Evolutionary conservation across 2,888 invertebrate genomes (phyloP), one percentile per base, ranked within the genome.

Genomic region (Chrysodeixis includens): DNA sequence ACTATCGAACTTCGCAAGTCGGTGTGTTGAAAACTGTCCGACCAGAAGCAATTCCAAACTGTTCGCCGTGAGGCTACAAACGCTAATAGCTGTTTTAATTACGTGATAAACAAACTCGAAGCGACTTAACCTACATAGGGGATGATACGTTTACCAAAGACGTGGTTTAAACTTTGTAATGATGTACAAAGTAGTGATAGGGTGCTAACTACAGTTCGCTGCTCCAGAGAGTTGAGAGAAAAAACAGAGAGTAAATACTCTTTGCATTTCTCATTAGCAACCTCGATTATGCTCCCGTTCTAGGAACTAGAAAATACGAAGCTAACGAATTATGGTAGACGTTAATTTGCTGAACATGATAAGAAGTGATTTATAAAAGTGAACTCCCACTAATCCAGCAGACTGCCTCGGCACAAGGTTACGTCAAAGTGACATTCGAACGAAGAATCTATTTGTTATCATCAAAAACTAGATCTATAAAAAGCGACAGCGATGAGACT

Each of bases 101-200:
- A 67, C 62, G 51, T 73, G 73, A 35, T 60, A 60, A 73, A 77
- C 69, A 67, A 52, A 67, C 62, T 74, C 30, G 51, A 74, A 74
- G 62, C 40, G 40, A 22, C 52, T 61, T 78, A 67, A 73, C 74
- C 74, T 74, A 74, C 62, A 68, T 67, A 46, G 64, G 56, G 55
- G 69, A 69, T 72, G 69, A 75, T 72, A 69, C 64, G 65, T 60
- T 78, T 71, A 69, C 56, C 58, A 56, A 63, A 72, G 66, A 72
- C 69, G 61, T 58, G 69, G 69, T 71, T 81, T 62, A 71, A 81
- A 81, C 82, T 79, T 79, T 78, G 72, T 79, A 79, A 79, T 81
- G 66, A 72, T 65, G 79, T 76, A 70, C 76, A 67, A 79, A 79
- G 68, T 76, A 72, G 63, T 58, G 70, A 81, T 81, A 79, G 66